phyloP scores from a whole-genome alignment of 2,113 vertebrate species.

The Phalacrocorax carbo region DNA sequence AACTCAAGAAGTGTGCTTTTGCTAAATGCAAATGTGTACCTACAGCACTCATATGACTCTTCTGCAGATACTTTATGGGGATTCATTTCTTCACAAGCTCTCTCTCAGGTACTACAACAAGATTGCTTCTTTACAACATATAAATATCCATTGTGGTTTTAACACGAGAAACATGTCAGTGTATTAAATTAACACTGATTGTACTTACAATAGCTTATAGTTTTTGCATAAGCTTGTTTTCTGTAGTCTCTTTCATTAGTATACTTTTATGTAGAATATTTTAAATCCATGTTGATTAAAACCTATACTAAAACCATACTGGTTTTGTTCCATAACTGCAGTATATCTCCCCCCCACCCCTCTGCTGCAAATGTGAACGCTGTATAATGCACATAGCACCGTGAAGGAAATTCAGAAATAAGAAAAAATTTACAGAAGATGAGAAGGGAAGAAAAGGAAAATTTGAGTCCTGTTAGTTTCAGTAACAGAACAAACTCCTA shows the following conservation, averaged over 20 bases:
- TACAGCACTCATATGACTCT: neutral
- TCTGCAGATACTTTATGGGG: neutral
- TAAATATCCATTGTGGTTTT: neutral
- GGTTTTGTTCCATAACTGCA: neutral
- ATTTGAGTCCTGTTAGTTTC: neutral
- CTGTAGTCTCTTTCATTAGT: neutral
- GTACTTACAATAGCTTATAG: neutral
- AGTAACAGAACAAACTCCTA: neutral
- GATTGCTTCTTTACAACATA: neutral
- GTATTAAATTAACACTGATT: neutral
- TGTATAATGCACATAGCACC: neutral
- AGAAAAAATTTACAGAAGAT: neutral
- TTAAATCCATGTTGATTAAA: neutral
- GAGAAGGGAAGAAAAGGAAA: neutral
- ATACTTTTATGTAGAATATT: neutral
- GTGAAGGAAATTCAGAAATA: neutral
- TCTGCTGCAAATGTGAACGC: neutral
- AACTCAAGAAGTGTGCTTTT: neutral
- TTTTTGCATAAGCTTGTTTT: neutral
- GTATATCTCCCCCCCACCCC: too few relatives aligned
- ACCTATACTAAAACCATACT: neutral
- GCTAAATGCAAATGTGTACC: neutral
- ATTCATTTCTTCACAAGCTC: neutral
- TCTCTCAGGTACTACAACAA: neutral
- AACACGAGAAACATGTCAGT: neutral